Evolutionary conservation across 2,797 vertebrate genomes (phyloP).

Genomic region (Hoplostethus atlanticus): DNA sequence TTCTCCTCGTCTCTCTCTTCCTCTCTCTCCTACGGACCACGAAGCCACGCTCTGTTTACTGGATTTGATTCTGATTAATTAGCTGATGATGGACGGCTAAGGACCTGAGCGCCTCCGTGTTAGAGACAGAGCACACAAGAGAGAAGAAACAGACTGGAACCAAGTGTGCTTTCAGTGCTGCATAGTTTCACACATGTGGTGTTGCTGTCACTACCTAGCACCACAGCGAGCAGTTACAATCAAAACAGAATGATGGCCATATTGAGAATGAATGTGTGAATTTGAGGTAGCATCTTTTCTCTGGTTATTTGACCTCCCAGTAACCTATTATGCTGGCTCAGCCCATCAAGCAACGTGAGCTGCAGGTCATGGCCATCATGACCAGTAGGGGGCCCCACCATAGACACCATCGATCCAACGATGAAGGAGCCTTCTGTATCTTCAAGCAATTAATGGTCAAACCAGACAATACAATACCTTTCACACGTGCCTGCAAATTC

Average conservation of each 20-base stretch:
- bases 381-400: not conserved
- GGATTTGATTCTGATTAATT: conserved; percentile 73
- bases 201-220: conserved; percentile 8
- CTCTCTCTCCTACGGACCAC: conserved; percentile 31
- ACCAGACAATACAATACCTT: too few relatives aligned
- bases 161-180: conserved; percentile 20
- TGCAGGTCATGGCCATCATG: not conserved
- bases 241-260: not conserved
- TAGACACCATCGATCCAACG: not conserved
- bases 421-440: too few relatives aligned
- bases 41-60: conserved; percentile 58
- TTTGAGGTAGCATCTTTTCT: not conserved
- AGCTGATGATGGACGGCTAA: conserved; percentile 37
- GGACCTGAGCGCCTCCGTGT: conserved; percentile 31
- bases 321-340: not conserved
- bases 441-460: too few relatives aligned
- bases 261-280: not conserved
- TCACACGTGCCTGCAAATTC: too few relatives aligned
- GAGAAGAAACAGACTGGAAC: conserved; percentile 22
- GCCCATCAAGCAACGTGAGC: not conserved
- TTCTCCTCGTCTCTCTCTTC: conserved; percentile 45
- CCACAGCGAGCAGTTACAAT: not conserved
- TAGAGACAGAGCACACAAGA: conserved; percentile 34
- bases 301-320: too few relatives aligned
- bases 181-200: conserved; percentile 21